phyloP scores from a whole-genome alignment of 2,113 vertebrate genomes.

The Gymnobelideus leadbeateri region DNA sequence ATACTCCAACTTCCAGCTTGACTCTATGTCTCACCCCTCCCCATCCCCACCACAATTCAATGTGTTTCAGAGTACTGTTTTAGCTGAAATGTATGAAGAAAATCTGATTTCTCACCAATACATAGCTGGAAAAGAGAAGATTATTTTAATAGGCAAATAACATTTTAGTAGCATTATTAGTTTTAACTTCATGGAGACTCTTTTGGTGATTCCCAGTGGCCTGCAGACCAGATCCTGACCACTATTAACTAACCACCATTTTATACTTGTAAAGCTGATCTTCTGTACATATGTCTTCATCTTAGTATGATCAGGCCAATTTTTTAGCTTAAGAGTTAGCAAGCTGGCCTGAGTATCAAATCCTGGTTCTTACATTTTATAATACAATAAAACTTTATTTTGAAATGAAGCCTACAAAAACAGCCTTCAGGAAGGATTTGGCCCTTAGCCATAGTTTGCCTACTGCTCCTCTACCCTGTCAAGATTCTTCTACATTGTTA shows the following conservation, averaged over 20 bases:
- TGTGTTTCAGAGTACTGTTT: neutral
- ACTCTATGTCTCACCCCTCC: neutral
- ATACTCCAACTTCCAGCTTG: neutral
- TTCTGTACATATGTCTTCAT: neutral
- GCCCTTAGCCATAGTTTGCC: neutral
- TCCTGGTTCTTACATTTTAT: neutral
- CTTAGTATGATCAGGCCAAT: neutral
- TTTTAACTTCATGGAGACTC: neutral
- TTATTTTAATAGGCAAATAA: slow-evolving; percentile 19
- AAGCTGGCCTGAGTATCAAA: neutral
- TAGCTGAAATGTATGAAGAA: neutral
- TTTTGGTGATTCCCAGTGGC: neutral
- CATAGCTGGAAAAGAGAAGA: neutral
- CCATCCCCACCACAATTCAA: neutral
- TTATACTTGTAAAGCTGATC: neutral
- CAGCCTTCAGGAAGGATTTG: neutral
- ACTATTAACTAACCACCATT: neutral
- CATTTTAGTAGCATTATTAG: neutral
- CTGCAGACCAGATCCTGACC: neutral
- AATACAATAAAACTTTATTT: neutral
- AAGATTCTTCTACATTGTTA: neutral
- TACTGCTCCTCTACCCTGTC: neutral
- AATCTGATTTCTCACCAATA: neutral
- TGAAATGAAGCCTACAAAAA: neutral
- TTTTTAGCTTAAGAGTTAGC: neutral